Evolutionary conservation across 2,113 vertebrate genomes (phyloP).

Genomic region (Falco punctatus): DNA sequence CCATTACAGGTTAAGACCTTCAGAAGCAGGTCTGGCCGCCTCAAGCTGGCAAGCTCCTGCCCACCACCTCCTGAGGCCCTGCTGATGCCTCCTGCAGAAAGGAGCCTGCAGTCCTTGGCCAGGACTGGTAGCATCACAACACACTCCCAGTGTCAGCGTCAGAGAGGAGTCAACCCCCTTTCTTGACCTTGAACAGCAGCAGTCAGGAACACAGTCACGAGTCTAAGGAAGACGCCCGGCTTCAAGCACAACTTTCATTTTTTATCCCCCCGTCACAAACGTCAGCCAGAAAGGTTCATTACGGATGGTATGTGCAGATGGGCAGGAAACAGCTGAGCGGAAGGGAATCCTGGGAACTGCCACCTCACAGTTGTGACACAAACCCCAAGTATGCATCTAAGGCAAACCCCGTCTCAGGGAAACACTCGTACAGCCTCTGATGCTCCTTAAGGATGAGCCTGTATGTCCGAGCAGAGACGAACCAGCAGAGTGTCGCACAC

Average conservation of each 20-base stretch:
- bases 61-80: not conserved
- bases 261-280: not conserved
- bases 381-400: not conserved
- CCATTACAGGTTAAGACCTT: not conserved
- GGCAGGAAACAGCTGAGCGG: not conserved
- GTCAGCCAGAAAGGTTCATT: not conserved
- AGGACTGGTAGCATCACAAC: not conserved
- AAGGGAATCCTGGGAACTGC: not conserved
- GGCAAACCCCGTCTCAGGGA: not conserved
- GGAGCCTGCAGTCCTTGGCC: not conserved
- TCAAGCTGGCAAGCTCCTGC: not conserved
- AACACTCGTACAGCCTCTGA: not conserved
- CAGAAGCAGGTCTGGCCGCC: not conserved
- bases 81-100: not conserved
- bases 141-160: not conserved
- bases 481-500: rapidly evolving
- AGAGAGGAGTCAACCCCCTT: not conserved
- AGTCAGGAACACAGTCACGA: not conserved
- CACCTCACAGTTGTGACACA: not conserved
- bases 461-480: rapidly evolving
- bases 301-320: rapidly evolving
- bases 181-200: not conserved
- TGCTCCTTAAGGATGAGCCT: not conserved
- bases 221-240: not conserved
- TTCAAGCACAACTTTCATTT: not conserved